A percentile compares a stretch with the other conserved stretches of the same genome.
These are phyloP conservation scores for Macrostomum lignano DNA, from an alignment of 1,140 invertebrate genomes.

Conservation along the genomic window DNA sequence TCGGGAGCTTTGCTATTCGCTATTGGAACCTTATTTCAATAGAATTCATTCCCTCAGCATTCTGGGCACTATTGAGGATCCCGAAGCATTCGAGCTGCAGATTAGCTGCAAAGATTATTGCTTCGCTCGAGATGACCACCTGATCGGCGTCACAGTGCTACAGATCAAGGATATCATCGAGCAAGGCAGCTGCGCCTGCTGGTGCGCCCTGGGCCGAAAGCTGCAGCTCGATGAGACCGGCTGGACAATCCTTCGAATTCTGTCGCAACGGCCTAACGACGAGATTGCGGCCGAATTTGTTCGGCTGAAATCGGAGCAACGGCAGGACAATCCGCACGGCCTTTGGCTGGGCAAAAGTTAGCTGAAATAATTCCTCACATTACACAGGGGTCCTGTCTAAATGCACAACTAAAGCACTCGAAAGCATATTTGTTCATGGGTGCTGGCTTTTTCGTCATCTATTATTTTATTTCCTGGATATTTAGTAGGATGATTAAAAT, in stretches of 20 bases:
- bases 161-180: constrained; percentile 60
- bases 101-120: constrained; percentile 96
- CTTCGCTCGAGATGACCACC: constrained; percentile 73
- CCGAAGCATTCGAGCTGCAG: constrained; percentile 73
- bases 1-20: no score
- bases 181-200: constrained; percentile 4
- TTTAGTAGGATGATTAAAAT: no score
- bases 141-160: constrained; percentile 90
- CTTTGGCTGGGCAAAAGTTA: no score
- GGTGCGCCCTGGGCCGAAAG: constrained; percentile 59
- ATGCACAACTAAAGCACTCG: no score
- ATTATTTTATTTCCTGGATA: no score
- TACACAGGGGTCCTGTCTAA: no score
- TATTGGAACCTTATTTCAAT: no score
- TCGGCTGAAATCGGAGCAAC: constrained; percentile 42
- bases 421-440: no score
- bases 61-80: constrained; percentile 80
- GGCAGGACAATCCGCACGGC: no score
- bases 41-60: constrained; percentile 40
- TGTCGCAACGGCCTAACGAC: constrained; percentile 87
- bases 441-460: no score
- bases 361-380: no score
- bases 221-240: constrained; percentile 99
- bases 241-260: constrained; percentile 84
- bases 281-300: constrained; percentile 98